Base-by-base conservation (phyloP, 2,113 vertebrate genomes). In the Anhinga anhinga region DNA sequence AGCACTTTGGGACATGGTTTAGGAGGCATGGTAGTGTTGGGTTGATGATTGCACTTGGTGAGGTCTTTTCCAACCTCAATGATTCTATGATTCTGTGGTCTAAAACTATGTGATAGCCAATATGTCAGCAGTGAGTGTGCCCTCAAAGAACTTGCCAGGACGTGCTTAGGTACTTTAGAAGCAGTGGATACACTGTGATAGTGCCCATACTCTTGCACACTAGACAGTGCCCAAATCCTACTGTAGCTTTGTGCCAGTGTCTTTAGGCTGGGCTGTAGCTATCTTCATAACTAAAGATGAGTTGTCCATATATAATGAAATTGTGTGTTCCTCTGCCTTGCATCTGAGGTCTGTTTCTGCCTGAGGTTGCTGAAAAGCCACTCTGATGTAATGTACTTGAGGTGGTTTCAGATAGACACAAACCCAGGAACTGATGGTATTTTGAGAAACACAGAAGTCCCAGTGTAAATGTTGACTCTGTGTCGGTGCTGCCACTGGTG, bases 381-480 rank as follows among this genome's bases (percentile, higher is more conserved):
- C 63, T 82, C 0, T 0, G 21, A 36, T 52, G 8, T 70, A 42
- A 20, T 16, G 7, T 65, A 19, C 15, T 65, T 52, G 62, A 69
- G n/a, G 11, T 56, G 15, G 23, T 86, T 85, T 92, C 45, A 66
- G 50, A 21, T 11, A 45, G 53, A 36, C 25, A n/a, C 4, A 80
- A 56, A 13, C 18, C 16, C 17, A 47, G 32, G 26, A 81, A n/a
- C 13, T 0, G 2, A 11, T n/a, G 38, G 8, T n/a, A 18, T 50
- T 66, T 53, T 78, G 38, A 85, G 66, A 63, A 82, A 38, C 1
- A 11, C 4, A 19, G 36, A 45, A 72, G 27, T 32, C 4, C 2
- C 5, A 26, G 19, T 19, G 26, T n/a, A 34, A 58, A 25, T 26
- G 11, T 72, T 71, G 13, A 3, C 15, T 62, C 0, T 0, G 3